These are phyloP conservation scores for Nymphalis io DNA, from an alignment of 1,140 invertebrate species.

Conservation along the genomic window DNA sequence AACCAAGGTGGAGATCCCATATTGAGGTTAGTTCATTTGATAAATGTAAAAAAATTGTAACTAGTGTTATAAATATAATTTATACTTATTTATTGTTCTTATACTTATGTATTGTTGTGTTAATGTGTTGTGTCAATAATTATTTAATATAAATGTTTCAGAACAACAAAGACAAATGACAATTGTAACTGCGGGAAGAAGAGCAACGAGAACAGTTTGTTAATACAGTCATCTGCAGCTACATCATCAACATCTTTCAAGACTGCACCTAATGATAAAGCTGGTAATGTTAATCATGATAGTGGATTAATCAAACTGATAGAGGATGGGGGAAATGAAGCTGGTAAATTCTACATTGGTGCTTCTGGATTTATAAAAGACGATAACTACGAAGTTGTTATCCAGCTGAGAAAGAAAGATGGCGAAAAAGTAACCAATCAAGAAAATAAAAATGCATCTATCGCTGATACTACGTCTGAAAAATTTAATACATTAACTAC, in stretches of 20 bases:
- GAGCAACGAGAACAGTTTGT: neutral
- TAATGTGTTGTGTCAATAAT: neutral
- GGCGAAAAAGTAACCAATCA: conserved; percentile 33
- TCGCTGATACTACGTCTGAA: neutral
- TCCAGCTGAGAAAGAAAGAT: conserved; percentile 71
- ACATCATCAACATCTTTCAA: conserved; percentile 60
- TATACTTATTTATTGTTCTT: neutral
- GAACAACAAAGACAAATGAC: conserved; percentile 21
- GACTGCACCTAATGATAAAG: conserved; percentile 52
- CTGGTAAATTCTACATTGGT: conserved; percentile 69
- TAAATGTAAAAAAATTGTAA: neutral
- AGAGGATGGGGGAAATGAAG: conserved; percentile 52
- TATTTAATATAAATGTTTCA: conserved; percentile 30
- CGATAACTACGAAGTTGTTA: conserved; percentile 71
- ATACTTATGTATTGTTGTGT: neutral
- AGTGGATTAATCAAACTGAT: conserved; percentile 56
- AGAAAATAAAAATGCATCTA: neutral
- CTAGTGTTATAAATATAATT: no score
- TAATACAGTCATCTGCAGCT: conserved; percentile 41
- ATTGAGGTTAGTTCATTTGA: neutral
- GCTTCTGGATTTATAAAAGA: conserved; percentile 67
- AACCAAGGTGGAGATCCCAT: conserved; percentile 7
- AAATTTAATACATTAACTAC: neutral
- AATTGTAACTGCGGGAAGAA: conserved; percentile 39
- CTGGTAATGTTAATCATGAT: conserved; percentile 34